Conservation (phyloP, 1,140 invertebrate species). For the Centruroides sculpturatus region DNA sequence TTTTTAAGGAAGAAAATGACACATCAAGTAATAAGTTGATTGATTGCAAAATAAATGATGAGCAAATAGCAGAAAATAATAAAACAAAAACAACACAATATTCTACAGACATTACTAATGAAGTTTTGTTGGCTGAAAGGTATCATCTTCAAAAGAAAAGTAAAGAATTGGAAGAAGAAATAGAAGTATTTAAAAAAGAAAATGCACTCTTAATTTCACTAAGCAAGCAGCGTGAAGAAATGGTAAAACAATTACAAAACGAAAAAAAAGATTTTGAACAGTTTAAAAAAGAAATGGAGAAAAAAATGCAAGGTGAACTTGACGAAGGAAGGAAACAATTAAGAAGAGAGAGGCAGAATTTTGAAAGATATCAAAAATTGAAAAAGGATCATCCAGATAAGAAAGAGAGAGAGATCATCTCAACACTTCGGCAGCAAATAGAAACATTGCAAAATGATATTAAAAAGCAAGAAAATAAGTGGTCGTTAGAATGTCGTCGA, state of each 20-base stretch:
- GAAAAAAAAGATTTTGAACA: slow-evolving; percentile 6
- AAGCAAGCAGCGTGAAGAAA: slow-evolving; percentile 1
- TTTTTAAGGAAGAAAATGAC: too few relatives aligned
- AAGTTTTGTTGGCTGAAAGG: neutral
- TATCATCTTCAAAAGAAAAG: slow-evolving; percentile 1
- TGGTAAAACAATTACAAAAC: slow-evolving; percentile 1
- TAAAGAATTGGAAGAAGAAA: slow-evolving; percentile 8
- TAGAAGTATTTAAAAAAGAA: slow-evolving; percentile 1
- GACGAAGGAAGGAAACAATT: neutral
- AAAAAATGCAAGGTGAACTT: neutral
- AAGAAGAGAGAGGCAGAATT: slow-evolving; percentile 3
- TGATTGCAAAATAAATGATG: too few relatives aligned
- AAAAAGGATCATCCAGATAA: neutral
- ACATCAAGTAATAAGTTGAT: too few relatives aligned
- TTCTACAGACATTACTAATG: too few relatives aligned
- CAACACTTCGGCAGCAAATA: neutral
- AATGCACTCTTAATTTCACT: neutral
- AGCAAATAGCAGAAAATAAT: too few relatives aligned
- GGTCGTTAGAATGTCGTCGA: slow-evolving; percentile 1
- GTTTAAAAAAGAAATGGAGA: neutral
- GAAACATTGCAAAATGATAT: slow-evolving; percentile 7
- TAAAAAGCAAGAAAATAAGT: slow-evolving; percentile 6
- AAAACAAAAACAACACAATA: too few relatives aligned
- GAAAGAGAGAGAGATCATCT: slow-evolving; percentile 9
- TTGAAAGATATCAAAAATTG: slow-evolving; percentile 3